phyloP scores from a whole-genome alignment of 2,113 vertebrate species.

The Anser brachyrhynchus region DNA sequence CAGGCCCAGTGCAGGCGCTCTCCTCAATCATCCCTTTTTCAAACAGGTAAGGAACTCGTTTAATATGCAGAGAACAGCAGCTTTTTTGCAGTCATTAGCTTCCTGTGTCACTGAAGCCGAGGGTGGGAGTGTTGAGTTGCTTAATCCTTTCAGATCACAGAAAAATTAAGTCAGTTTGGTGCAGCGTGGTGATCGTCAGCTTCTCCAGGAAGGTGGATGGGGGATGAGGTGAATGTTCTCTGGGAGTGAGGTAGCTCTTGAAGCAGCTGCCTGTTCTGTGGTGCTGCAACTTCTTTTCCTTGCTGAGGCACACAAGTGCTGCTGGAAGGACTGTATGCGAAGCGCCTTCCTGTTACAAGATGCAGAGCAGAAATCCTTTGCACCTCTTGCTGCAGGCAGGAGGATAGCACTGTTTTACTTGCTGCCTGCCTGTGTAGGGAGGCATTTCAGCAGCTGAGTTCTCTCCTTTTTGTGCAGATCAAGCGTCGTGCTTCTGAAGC shows the following conservation, averaged over 20 bases:
- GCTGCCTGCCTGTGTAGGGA: background rate
- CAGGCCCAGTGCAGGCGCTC: constrained; percentile 89
- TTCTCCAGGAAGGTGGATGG: background rate
- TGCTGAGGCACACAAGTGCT: background rate
- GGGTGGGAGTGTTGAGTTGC: background rate
- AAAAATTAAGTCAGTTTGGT: background rate
- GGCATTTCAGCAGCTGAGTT: background rate
- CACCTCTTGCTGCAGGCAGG: fast-evolving
- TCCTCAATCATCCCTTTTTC: constrained; percentile 93
- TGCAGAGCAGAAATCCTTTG: background rate
- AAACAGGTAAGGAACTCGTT: constrained; percentile 86
- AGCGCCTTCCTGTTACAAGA: background rate
- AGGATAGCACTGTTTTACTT: fast-evolving
- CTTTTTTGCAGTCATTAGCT: background rate
- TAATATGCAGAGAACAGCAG: background rate
- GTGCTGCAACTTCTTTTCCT: background rate
- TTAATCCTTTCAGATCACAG: background rate
- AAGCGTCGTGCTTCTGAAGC: constrained; percentile 91
- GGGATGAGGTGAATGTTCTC: background rate
- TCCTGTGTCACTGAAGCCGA: background rate
- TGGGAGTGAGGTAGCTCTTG: background rate
- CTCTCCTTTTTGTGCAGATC: constrained; percentile 77
- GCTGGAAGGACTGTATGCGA: background rate
- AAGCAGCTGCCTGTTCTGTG: background rate
- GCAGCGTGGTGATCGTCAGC: too few species aligned